Percentiles rank a stretch among this genome's conserved stretches.
Conservation (phyloP, 2,888 invertebrate species). For the Agrochola lota region DNA sequence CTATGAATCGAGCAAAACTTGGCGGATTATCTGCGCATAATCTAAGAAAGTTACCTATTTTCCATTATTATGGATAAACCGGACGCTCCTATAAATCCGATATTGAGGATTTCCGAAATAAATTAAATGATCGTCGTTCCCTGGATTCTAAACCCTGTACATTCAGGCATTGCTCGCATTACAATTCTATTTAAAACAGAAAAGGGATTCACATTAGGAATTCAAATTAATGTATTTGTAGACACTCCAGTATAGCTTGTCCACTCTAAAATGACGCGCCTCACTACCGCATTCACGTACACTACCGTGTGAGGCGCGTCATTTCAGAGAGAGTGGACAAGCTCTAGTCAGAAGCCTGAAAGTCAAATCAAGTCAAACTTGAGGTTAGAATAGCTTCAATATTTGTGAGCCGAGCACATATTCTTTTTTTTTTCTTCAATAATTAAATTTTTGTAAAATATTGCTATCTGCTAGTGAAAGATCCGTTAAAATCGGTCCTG, state of each 20-base stretch:
- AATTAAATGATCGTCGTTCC: neutral
- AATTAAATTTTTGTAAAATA: too few relatives aligned
- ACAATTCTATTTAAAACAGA: conserved; percentile 9
- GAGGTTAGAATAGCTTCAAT: too few relatives aligned
- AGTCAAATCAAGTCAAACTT: too few relatives aligned
- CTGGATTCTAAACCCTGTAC: neutral
- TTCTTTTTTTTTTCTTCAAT: too few relatives aligned
- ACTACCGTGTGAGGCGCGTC: too few relatives aligned
- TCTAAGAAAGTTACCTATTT: neutral
- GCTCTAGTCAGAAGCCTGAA: neutral
- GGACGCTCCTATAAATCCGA: neutral
- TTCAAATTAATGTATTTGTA: conserved; percentile 1
- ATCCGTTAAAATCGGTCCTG: too few relatives aligned
- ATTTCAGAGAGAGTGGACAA: too few relatives aligned
- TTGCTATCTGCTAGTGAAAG: too few relatives aligned
- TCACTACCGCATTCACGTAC: too few relatives aligned
- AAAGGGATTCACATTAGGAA: neutral
- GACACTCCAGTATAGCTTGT: neutral
- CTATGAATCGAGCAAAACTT: neutral
- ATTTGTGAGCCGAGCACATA: too few relatives aligned
- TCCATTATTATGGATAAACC: neutral
- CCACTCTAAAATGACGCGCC: too few relatives aligned
- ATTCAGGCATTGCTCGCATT: conserved; percentile 6
- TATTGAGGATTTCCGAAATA: neutral
- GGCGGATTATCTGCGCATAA: neutral